Base-by-base conservation (phyloP, 2,888 invertebrate species). In the Dastarcus helophoroides region DNA sequence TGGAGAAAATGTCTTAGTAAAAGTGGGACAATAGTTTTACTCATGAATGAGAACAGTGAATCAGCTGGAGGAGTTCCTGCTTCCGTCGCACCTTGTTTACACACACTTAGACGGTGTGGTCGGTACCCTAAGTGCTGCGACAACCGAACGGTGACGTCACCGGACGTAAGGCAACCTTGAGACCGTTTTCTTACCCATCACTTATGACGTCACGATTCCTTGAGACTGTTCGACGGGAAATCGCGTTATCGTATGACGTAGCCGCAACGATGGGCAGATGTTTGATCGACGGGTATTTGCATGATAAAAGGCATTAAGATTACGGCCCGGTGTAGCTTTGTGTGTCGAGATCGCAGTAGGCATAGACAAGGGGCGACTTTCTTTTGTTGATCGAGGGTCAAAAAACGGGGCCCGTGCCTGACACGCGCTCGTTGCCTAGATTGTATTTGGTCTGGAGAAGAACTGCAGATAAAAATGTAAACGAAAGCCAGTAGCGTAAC, bases 281-380 rank as follows among this genome's bases (percentile, higher is more conserved):
- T 56, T 51, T 42, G 37, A 45, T 45, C 43, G 36, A 39, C 42
- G 35, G 28, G 30, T 44, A 58, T 60, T 59, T 53, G 46, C 60
- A 60, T 60, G 50, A 60, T 53, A 60, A 60, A 57, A 43, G 51
- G 54, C 47, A 59, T 60, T 58, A 59, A 59, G 59, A 60, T 59
- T 56, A 54, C 52, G 47, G 54, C 52, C 57, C 58, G 56, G 57
- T 59, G 57, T 53, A 44, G 49, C 44, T 46, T 48, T 44, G 45
- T n/a, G n/a, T n/a, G n/a, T 39, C 32, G 41, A 43, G 42, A 43
- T 50, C 43, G 47, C 48, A 48, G 48, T 47, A 42, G 40, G 41
- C 43, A 38, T 39, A 40, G 46, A 39, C 37, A 41, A 44, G 48
- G 48, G 58, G 54, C 49, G 45, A 50, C 44, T 56, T 59, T 56